phyloP scores from a whole-genome alignment of 2,888 invertebrate genomes.

The Nematopogon swammerdamellus region DNA sequence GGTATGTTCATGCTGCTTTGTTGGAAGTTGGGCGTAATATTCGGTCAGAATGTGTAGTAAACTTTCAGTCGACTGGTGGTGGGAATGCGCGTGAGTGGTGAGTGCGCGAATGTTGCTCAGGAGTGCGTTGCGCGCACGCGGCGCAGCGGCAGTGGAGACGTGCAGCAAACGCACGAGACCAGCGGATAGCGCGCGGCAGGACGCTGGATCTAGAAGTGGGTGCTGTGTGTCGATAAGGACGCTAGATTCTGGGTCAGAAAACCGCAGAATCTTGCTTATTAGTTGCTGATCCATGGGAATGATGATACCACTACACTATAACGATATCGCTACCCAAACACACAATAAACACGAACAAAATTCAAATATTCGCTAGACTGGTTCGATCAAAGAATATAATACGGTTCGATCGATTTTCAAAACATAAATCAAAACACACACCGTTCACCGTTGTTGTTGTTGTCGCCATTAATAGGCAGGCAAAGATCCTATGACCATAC shows the following conservation, averaged over 20 bases:
- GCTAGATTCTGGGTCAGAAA: background rate
- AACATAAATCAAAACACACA: no score
- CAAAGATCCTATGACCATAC: no score
- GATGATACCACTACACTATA: no score
- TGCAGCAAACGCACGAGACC: background rate
- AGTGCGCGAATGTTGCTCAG: background rate
- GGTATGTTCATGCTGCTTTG: background rate
- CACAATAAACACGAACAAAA: no score
- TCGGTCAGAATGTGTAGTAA: background rate
- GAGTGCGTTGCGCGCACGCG: background rate
- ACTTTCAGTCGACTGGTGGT: background rate
- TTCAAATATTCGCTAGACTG: constrained; percentile 21
- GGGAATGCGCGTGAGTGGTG: background rate
- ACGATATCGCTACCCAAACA: no score
- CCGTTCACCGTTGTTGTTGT: no score
- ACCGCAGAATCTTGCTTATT: background rate
- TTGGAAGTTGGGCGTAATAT: background rate
- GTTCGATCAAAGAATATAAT: no score
- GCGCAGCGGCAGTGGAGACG: background rate
- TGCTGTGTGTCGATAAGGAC: background rate
- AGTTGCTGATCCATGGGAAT: background rate
- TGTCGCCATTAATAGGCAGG: no score
- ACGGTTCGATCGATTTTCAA: no score
- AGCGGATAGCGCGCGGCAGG: background rate
- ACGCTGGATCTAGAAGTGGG: background rate